These are phyloP conservation scores for Heterodera schachtii DNA, from an alignment of 1,140 invertebrate genomes.

Conservation along the genomic window DNA sequence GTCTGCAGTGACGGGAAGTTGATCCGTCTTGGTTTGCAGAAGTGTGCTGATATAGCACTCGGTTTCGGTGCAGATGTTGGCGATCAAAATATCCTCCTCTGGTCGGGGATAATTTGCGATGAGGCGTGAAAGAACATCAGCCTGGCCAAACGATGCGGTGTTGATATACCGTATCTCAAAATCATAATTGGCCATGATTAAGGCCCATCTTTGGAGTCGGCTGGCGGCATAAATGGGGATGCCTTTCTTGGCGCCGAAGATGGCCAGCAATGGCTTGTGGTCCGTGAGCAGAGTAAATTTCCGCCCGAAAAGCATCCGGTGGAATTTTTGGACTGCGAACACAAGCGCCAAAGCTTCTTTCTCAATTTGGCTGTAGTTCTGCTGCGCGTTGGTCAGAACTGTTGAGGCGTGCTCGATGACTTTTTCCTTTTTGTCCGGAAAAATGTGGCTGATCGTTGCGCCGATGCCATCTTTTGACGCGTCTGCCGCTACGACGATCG, in stretches of 20 bases:
- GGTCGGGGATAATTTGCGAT: too few relatives aligned
- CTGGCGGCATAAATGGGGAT: background rate
- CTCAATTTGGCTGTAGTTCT: constrained; percentile 67
- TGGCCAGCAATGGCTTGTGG: constrained; percentile 56
- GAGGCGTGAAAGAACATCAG: too few relatives aligned
- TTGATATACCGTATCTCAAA: too few relatives aligned
- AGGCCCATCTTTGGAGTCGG: too few relatives aligned
- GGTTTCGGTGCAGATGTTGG: too few relatives aligned
- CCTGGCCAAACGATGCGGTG: too few relatives aligned
- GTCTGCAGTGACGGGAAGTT: too few relatives aligned
- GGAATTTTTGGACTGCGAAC: constrained; percentile 60
- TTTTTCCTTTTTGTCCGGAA: background rate
- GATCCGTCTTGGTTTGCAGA: too few relatives aligned
- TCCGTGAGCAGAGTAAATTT: constrained; percentile 69
- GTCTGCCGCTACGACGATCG: constrained; percentile 54
- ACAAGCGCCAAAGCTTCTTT: background rate
- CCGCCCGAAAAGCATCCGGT: constrained; percentile 68
- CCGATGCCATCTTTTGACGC: constrained; percentile 58
- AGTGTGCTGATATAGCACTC: too few relatives aligned
- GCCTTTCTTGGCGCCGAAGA: background rate
- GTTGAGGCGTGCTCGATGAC: background rate
- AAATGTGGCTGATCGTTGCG: constrained; percentile 44
- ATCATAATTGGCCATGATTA: too few relatives aligned
- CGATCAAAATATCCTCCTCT: too few relatives aligned
- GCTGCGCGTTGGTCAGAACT: constrained; percentile 65